Conservation (phyloP, 2,113 vertebrate genomes). For the Cyprinodon tularosa region DNA sequence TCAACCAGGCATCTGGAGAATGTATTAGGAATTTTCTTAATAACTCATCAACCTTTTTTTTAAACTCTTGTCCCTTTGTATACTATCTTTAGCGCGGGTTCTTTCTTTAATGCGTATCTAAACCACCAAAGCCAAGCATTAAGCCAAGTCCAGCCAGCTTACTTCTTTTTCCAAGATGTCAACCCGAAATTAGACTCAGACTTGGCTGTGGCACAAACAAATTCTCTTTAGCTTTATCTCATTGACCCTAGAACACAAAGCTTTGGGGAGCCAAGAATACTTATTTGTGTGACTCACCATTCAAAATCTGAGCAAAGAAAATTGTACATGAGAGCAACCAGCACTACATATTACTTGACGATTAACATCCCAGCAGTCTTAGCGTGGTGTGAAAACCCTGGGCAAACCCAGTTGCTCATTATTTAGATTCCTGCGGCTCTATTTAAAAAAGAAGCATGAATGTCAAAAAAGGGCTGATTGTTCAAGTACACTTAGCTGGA, state of each 20-base stretch:
- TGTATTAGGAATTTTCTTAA: not conserved
- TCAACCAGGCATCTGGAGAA: not conserved
- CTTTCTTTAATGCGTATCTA: not conserved
- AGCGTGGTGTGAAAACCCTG: slow-evolving; percentile 33
- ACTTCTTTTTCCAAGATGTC: slow-evolving; percentile 19
- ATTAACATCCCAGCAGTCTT: slow-evolving; percentile 50
- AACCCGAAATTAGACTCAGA: slow-evolving; percentile 19
- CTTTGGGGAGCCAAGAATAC: slow-evolving; percentile 18
- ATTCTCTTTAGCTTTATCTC: slow-evolving; percentile 17
- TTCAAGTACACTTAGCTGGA: not conserved
- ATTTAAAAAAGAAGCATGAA: slow-evolving; percentile 9
- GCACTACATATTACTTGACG: slow-evolving; percentile 27
- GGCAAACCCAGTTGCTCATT: slow-evolving; percentile 33
- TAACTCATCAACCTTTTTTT: not conserved
- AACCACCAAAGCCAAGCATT: not conserved
- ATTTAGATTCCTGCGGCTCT: slow-evolving; percentile 36
- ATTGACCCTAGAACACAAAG: slow-evolving; percentile 23
- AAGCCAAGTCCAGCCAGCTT: not conserved
- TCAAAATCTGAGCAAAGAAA: slow-evolving; percentile 23
- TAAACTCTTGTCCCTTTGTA: not conserved
- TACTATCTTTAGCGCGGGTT: not conserved
- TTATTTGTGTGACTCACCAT: slow-evolving; percentile 26
- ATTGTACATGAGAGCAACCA: slow-evolving; percentile 4
- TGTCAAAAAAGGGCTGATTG: slow-evolving; percentile 22
- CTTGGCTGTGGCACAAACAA: not conserved